Percentiles rank a stretch among this genome's conserved stretches.
These are phyloP conservation scores for Poeciliopsis presidionis DNA, from an alignment of 2,797 vertebrate genomes.

Conservation along the genomic window DNA sequence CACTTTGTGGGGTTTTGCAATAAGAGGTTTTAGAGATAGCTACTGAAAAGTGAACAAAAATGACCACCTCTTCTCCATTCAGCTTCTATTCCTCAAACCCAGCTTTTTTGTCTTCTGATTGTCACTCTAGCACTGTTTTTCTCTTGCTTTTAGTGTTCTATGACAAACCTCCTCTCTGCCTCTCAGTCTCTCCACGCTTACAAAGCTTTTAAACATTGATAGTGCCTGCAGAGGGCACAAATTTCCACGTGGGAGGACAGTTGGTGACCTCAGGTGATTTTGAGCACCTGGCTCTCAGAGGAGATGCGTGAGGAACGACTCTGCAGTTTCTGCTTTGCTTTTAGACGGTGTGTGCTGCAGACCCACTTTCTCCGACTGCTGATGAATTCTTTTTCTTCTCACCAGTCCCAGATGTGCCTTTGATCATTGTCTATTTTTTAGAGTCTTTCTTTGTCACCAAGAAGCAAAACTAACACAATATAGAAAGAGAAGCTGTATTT, in stretches of 20 bases:
- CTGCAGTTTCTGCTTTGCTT: constrained; percentile 50
- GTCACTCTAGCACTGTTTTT: constrained; percentile 37
- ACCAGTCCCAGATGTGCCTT: constrained; percentile 75
- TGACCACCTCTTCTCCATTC: constrained; percentile 31
- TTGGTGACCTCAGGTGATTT: constrained; percentile 72
- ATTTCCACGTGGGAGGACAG: constrained; percentile 50
- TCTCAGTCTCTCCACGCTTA: constrained; percentile 43
- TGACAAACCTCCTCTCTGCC: constrained; percentile 38
- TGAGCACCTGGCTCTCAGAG: constrained; percentile 71
- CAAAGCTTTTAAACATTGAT: constrained; percentile 75
- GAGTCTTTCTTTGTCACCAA: constrained; percentile 70
- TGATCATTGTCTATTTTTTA: constrained; percentile 80
- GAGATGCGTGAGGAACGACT: constrained; percentile 34
- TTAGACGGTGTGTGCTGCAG: constrained; percentile 57
- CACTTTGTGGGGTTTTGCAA: constrained; percentile 45
- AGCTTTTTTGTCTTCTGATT: constrained; percentile 21
- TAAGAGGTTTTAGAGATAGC: constrained; percentile 18
- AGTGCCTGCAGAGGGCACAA: constrained; percentile 57
- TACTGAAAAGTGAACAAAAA: constrained; percentile 33
- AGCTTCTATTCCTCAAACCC: constrained; percentile 17
- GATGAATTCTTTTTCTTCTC: constrained; percentile 73
- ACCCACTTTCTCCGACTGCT: constrained; percentile 61
- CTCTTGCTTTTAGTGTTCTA: constrained; percentile 55
- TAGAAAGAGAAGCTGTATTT: constrained; percentile 45
- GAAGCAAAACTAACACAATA: constrained; percentile 66